These are phyloP conservation scores for Plestiodon gilberti DNA, from an alignment of 2,113 vertebrate genomes.

Conservation along the genomic window DNA sequence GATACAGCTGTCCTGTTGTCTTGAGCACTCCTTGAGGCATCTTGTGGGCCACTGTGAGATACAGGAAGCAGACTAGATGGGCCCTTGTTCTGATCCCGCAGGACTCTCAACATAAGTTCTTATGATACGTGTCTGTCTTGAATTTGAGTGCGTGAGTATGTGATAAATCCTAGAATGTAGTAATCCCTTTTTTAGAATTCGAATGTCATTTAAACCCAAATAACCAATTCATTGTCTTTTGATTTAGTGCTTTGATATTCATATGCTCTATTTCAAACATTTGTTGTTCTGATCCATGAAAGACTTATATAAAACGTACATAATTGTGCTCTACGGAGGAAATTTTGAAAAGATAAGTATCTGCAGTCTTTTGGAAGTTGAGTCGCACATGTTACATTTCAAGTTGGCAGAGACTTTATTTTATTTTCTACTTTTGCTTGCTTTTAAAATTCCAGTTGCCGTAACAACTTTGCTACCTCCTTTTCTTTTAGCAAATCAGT, in stretches of 20 bases:
- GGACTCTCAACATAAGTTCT: no score
- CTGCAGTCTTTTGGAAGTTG: conserved; percentile 72
- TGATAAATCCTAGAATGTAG: not conserved
- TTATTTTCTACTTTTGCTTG: conserved; percentile 82
- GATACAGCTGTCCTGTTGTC: no score
- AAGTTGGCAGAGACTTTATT: conserved; percentile 74
- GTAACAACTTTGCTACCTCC: conserved; percentile 87
- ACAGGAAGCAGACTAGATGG: no score
- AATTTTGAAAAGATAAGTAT: conserved; percentile 57
- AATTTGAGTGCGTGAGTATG: not conserved
- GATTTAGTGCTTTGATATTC: conserved; percentile 16
- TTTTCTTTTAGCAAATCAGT: conserved; percentile 82
- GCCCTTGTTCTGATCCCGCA: no score
- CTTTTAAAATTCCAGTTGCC: conserved; percentile 84
- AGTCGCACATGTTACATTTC: conserved; percentile 79
- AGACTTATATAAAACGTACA: conserved; percentile 12
- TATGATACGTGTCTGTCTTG: not conserved
- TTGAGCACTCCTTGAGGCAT: no score
- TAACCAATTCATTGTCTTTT: not conserved
- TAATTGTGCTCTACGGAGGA: conserved; percentile 35
- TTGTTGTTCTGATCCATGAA: not conserved
- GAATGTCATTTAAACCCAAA: not conserved
- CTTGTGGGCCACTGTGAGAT: no score
- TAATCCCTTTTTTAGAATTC: not conserved
- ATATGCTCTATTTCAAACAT: not conserved